These are phyloP conservation scores for Lacanobia oleracea DNA, from an alignment of 2,888 invertebrate genomes.

Conservation along the genomic window DNA sequence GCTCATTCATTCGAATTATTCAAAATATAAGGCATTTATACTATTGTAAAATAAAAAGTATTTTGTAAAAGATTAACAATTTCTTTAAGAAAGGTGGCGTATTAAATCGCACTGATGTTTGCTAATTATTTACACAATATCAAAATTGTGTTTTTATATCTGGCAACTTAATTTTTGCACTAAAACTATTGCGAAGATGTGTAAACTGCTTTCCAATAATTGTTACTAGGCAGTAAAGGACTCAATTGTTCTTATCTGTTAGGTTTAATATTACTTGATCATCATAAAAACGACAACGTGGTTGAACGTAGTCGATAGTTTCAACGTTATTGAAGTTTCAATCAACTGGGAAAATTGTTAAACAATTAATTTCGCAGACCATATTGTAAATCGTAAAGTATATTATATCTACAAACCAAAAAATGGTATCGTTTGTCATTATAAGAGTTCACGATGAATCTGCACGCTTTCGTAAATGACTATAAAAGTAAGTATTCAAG, in stretches of 20 bases:
- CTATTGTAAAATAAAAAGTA: not conserved
- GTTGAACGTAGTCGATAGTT: not conserved
- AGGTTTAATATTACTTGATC: no score
- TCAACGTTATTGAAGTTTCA: not conserved
- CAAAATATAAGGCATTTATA: not conserved
- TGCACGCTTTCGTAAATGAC: constrained; percentile 5
- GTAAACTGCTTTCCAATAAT: not conserved
- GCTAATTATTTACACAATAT: not conserved
- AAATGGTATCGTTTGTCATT: not conserved
- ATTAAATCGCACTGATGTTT: not conserved
- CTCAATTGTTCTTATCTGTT: not conserved
- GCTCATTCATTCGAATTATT: not conserved
- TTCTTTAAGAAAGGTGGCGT: not conserved
- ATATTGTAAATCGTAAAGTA: not conserved
- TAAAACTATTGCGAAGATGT: not conserved
- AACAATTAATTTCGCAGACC: not conserved
- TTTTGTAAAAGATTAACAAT: not conserved
- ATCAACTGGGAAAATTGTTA: not conserved
- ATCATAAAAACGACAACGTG: not conserved
- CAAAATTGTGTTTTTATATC: no score
- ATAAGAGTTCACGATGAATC: not conserved
- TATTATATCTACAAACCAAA: not conserved
- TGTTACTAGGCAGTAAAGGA: not conserved
- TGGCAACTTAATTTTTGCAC: not conserved
- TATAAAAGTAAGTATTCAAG: not conserved